These are phyloP conservation scores for Amyelois transitella DNA, from an alignment of 1,140 invertebrate species.

Conservation along the genomic window DNA sequence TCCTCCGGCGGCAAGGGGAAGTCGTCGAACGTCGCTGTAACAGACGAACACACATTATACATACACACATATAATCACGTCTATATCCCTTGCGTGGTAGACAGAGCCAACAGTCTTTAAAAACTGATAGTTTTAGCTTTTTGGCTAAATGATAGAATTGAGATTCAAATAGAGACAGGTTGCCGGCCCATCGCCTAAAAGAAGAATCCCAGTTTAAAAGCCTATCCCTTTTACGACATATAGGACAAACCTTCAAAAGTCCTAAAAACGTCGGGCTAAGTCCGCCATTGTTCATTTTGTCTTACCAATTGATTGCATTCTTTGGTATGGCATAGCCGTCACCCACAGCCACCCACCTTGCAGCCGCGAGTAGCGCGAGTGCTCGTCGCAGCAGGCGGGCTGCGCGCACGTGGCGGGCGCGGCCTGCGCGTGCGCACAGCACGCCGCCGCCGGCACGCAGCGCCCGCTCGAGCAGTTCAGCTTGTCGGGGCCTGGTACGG, in stretches of 20 bases:
- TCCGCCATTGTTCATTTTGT: too few relatives aligned
- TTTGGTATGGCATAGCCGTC: too few relatives aligned
- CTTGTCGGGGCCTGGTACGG: constrained; percentile 37
- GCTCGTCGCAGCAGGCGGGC: constrained; percentile 51
- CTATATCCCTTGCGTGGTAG: neutral
- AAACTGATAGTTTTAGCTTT: neutral
- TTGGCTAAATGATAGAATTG: too few relatives aligned
- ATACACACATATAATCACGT: too few relatives aligned
- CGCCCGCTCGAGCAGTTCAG: constrained; percentile 54
- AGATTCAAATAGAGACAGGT: too few relatives aligned
- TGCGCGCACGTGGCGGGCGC: constrained; percentile 36
- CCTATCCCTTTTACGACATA: too few relatives aligned
- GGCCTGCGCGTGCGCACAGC: constrained; percentile 22
- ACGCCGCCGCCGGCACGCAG: constrained; percentile 48
- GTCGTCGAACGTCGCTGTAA: constrained; percentile 13
- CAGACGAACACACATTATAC: too few relatives aligned
- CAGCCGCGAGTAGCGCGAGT: constrained; percentile 27
- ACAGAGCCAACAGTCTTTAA: neutral
- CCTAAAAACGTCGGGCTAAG: too few relatives aligned
- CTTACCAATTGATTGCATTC: too few relatives aligned
- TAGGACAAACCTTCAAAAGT: too few relatives aligned
- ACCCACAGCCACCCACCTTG: constrained; percentile 28
- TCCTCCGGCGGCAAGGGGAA: constrained; percentile 54
- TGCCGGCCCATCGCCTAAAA: too few relatives aligned
- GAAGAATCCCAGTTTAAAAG: too few relatives aligned